A percentile compares a stretch with the other conserved stretches of the same genome.
Conservation (phyloP, 2,888 invertebrate species). For the Pasiphila rectangulata region DNA sequence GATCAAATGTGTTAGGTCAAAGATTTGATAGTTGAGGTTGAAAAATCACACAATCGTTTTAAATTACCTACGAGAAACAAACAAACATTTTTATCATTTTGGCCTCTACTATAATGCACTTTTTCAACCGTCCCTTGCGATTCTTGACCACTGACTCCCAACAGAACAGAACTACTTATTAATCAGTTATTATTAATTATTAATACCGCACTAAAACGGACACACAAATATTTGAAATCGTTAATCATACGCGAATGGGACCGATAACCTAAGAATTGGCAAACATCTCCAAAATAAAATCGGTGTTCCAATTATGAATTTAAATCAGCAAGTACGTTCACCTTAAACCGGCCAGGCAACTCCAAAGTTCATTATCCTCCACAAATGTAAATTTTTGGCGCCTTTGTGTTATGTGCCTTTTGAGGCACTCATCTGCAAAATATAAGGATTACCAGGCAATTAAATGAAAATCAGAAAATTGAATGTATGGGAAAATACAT, state of each 20-base stretch:
- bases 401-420: constrained; percentile 42
- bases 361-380: constrained; percentile 73
- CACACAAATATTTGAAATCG: constrained; percentile 46
- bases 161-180: no score
- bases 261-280: constrained; percentile 67
- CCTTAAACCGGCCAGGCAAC: constrained; percentile 73
- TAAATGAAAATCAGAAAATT: no score
- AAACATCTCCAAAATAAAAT: constrained; percentile 67
- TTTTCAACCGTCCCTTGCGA: no score
- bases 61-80: no score
- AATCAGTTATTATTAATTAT: not conserved
- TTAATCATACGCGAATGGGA: constrained; percentile 57
- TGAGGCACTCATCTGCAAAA: constrained; percentile 9
- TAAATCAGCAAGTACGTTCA: constrained; percentile 69
- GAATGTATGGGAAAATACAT: no score
- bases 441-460: no score
- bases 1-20: not conserved
- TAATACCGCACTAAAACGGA: constrained; percentile 21
- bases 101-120: no score
- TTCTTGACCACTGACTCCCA: no score
- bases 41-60: no score
- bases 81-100: no score
- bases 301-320: constrained; percentile 62
- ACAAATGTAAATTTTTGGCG: constrained; percentile 57
- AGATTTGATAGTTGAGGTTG: no score